Evolutionary conservation across 2,797 vertebrate genomes (phyloP), one percentile per base, ranked within the genome.

Genomic region (Triplophysa bombifrons): DNA sequence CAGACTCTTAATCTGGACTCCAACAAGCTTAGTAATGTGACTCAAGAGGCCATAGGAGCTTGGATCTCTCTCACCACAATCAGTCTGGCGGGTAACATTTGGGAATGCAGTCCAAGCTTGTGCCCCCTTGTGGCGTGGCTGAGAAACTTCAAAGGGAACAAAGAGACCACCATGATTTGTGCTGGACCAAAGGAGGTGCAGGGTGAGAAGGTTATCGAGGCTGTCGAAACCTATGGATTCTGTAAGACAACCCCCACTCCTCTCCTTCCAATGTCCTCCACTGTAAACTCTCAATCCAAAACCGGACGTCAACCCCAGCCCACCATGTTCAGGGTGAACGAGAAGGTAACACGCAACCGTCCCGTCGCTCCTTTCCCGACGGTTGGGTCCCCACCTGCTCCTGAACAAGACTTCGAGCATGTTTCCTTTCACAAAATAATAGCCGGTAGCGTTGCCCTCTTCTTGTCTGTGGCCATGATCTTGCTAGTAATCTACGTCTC

Each of bases 361-460:
- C 78, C 72, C 56, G 90, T 90, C 0, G 92, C 93, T 50, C 93
- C 94, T n/a, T 90, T 89, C 76, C 91, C 93, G 0, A 84, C 90
- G 0, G 90, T 88, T 20, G 89, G 91, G 76, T 93, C 93, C 0
- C 93, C 95, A 1, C 90, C 94, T 0, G 84, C 91, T 27, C 85
- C 95, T 9, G 90, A 96, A 73, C 94, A 94, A 25, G 96, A 98
- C 51, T 95, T 95, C 0, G 97, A 99, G 90, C 95, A 95, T 2
- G 95, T 99, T 82, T 99, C 96, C 34, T 97, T 99, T 84, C 98
- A 99, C 89, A 99, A 99, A 90, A 97, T 99, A 72, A 96, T 99
- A 8, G 98, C 96, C 0, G 98, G 97, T 2, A 97, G 96, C 0
- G 95, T 97, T 88, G 97, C 98, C 34, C 96, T 99, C 71, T 97